A percentile compares a stretch with the other conserved stretches of the same genome.
phyloP scores from a whole-genome alignment of 1,140 invertebrate genomes.

The Drosophila nigromelanica region DNA sequence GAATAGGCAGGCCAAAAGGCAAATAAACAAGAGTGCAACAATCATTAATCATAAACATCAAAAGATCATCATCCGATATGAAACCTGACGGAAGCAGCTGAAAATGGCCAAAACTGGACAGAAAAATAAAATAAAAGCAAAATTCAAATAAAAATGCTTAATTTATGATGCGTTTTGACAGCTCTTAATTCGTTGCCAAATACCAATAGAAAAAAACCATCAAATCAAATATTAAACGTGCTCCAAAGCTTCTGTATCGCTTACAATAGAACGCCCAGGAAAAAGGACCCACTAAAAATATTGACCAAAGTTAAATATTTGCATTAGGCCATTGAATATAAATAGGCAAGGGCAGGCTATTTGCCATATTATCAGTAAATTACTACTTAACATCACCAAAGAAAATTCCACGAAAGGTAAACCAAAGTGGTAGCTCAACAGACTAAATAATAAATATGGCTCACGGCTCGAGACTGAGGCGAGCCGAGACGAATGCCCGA shows the following conservation, averaged over 20 bases:
- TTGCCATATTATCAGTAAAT: slow-evolving; percentile 78
- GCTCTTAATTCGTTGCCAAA: slow-evolving; percentile 25
- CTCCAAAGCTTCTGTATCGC: slow-evolving; percentile 51
- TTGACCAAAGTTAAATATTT: slow-evolving; percentile 67
- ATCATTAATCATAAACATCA: slow-evolving; percentile 75
- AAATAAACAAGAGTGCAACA: slow-evolving; percentile 29
- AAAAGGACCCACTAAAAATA: slow-evolving; percentile 29
- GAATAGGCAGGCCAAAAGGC: slow-evolving; percentile 35
- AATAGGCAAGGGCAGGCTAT: slow-evolving; percentile 7
- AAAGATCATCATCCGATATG: slow-evolving; percentile 32
- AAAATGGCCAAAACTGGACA: slow-evolving; percentile 24
- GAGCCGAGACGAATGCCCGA: not conserved
- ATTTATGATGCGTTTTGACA: slow-evolving; percentile 77
- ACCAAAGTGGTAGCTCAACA: slow-evolving; percentile 43
- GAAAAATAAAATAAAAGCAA: slow-evolving; percentile 24
- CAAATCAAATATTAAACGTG: slow-evolving; percentile 18
- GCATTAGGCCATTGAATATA: slow-evolving; percentile 47
- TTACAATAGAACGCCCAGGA: slow-evolving; percentile 57
- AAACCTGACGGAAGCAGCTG: slow-evolving; percentile 67
- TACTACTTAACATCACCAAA: slow-evolving; percentile 76
- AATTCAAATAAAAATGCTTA: slow-evolving; percentile 35
- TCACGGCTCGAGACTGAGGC: not conserved
- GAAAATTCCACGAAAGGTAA: slow-evolving; percentile 64
- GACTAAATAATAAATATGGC: slow-evolving; percentile 49
- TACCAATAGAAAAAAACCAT: slow-evolving; percentile 6